Percentiles rank a stretch among this genome's conserved stretches.
Conservation (phyloP, 2,888 invertebrate genomes). For the Escarpia spicata region DNA sequence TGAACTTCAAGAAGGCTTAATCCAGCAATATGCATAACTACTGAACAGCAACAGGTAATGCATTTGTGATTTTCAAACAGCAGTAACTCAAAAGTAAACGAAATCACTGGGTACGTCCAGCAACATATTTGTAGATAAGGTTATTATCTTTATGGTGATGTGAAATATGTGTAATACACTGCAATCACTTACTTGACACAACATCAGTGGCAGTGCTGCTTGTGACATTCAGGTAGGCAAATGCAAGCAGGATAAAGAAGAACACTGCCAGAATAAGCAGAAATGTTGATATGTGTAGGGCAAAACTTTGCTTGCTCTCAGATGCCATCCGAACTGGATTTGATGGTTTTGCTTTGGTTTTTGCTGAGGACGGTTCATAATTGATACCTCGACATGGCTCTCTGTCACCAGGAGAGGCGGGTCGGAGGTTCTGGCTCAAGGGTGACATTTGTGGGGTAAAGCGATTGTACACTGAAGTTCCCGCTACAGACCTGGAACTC, state of each 20-base stretch:
- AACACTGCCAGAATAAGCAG: constrained; percentile 14
- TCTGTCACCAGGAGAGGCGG: not conserved
- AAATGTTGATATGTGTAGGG: constrained; percentile 20
- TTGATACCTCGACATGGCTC: not conserved
- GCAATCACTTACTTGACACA: constrained; percentile 8
- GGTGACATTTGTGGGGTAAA: constrained; percentile 9
- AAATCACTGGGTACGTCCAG: too few relatives aligned
- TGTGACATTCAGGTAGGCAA: constrained; percentile 8
- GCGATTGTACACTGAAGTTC: not conserved
- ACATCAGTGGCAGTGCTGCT: not conserved
- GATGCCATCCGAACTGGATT: constrained; percentile 9
- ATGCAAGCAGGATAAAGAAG: constrained; percentile 21
- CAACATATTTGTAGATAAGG: too few relatives aligned
- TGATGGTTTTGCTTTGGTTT: not conserved
- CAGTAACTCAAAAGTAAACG: too few relatives aligned
- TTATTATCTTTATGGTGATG: too few relatives aligned
- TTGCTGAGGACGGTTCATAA: constrained; percentile 16
- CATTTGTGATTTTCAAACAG: too few relatives aligned
- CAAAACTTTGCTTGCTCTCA: not conserved
- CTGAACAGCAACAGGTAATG: too few relatives aligned
- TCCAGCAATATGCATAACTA: too few relatives aligned
- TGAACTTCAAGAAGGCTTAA: too few relatives aligned
- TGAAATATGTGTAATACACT: not conserved
- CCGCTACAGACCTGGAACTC: not conserved
- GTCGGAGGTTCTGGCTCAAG: not conserved